These are phyloP conservation scores for Atrichornis clamosus DNA, from an alignment of 2,113 vertebrate genomes.

Conservation along the genomic window DNA sequence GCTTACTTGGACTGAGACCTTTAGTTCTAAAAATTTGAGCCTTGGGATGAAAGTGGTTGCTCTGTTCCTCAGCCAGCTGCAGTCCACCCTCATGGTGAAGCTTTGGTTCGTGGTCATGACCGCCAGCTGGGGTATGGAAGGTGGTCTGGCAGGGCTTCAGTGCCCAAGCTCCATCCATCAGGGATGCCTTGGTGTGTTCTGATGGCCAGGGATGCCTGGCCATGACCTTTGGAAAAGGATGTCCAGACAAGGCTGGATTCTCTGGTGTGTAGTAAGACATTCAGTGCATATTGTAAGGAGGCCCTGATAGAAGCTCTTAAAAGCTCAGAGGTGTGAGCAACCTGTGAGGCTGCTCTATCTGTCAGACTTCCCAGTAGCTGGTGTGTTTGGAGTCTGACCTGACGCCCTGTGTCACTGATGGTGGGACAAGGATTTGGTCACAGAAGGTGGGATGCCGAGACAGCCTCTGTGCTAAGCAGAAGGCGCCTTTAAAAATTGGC, in stretches of 20 bases:
- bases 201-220: neutral
- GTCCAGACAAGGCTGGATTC: neutral
- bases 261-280: neutral
- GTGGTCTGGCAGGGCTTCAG: neutral
- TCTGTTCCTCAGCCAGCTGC: neutral
- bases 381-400: neutral
- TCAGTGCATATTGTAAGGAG: neutral
- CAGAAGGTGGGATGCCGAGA: neutral
- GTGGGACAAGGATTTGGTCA: neutral
- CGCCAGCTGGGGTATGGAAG: neutral
- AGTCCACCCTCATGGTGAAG: neutral
- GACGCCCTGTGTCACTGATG: rapidly evolving
- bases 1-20: neutral
- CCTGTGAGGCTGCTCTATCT: neutral
- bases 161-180: neutral
- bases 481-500: neutral
- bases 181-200: neutral
- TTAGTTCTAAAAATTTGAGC: neutral
- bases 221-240: neutral
- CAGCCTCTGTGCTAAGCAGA: neutral
- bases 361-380: neutral
- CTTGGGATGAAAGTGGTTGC: neutral
- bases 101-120: neutral
- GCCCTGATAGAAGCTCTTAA: neutral
- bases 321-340: neutral